Conservation (phyloP, 1,140 invertebrate species). For the Caenorhabditis brenneri region DNA sequence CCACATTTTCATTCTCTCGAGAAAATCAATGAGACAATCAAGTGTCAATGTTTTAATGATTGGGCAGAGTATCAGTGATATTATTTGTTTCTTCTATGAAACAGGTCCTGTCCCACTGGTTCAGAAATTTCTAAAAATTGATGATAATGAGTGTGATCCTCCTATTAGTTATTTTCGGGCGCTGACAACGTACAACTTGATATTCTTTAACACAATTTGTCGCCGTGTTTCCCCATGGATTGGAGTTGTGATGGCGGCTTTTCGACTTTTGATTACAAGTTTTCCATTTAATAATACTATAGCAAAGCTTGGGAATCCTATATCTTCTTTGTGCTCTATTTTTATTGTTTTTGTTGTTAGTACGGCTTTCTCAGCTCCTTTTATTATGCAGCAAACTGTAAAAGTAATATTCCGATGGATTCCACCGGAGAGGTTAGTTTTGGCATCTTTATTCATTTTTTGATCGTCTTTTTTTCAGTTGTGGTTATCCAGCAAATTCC, state of each 20-base stretch:
- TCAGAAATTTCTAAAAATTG: too few species aligned
- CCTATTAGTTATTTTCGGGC: neutral
- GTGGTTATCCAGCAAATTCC: neutral
- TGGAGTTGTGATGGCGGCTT: neutral
- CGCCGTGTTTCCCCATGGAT: neutral
- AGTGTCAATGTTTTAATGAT: too few species aligned
- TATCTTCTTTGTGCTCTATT: neutral
- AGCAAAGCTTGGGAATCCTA: neutral
- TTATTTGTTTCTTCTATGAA: too few species aligned
- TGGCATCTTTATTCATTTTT: neutral
- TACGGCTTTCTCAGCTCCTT: neutral
- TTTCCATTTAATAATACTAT: neutral
- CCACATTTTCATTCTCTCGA: too few species aligned
- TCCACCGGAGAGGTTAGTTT: neutral
- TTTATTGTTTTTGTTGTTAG: neutral
- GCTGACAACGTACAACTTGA: neutral
- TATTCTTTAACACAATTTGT: neutral
- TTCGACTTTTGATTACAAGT: neutral
- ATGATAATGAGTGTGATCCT: too few species aligned
- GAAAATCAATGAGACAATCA: too few species aligned
- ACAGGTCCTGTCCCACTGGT: too few species aligned
- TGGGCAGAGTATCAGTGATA: too few species aligned
- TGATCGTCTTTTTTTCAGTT: neutral
- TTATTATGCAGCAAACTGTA: neutral
- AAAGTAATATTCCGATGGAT: neutral